Conservation (phyloP, 2,888 invertebrate genomes). For the Eulithis prunata region DNA sequence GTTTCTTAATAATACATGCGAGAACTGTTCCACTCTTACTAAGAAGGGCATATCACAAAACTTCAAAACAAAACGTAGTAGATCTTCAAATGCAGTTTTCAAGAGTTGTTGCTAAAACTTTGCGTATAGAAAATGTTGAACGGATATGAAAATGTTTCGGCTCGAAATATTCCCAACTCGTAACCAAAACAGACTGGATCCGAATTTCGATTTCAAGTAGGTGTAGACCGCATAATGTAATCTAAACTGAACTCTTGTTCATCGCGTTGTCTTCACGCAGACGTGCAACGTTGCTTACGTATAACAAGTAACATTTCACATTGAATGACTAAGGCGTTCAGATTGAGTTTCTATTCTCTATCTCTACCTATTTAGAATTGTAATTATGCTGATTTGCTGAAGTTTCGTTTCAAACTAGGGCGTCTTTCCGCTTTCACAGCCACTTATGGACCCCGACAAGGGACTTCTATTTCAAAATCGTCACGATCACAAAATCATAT, state of each 20-base stretch:
- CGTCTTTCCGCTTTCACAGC: slow-evolving; percentile 55
- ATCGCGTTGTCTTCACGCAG: no score
- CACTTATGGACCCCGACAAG: slow-evolving; percentile 87
- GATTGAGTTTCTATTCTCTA: no score
- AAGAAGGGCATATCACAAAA: slow-evolving; percentile 5
- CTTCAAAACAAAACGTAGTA: slow-evolving; percentile 18
- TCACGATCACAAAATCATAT: slow-evolving; percentile 90
- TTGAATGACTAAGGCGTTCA: no score
- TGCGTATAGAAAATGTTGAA: slow-evolving; percentile 10
- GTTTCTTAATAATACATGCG: slow-evolving; percentile 5
- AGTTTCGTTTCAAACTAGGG: neutral
- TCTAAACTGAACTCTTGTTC: no score
- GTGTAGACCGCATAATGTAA: no score
- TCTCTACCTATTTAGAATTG: no score
- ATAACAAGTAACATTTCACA: no score
- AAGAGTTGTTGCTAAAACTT: slow-evolving; percentile 16
- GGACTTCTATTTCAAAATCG: slow-evolving; percentile 92
- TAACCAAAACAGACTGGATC: neutral
- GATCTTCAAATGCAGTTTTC: slow-evolving; percentile 12
- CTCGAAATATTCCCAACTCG: neutral
- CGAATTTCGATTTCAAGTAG: no score
- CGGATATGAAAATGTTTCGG: slow-evolving; percentile 9
- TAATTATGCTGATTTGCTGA: no score
- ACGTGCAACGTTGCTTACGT: no score
- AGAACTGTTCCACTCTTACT: neutral